Percentiles rank a stretch among this genome's conserved stretches.
Evolutionary conservation across 2,113 vertebrate species (phyloP).

Genomic region (Esox niger): DNA sequence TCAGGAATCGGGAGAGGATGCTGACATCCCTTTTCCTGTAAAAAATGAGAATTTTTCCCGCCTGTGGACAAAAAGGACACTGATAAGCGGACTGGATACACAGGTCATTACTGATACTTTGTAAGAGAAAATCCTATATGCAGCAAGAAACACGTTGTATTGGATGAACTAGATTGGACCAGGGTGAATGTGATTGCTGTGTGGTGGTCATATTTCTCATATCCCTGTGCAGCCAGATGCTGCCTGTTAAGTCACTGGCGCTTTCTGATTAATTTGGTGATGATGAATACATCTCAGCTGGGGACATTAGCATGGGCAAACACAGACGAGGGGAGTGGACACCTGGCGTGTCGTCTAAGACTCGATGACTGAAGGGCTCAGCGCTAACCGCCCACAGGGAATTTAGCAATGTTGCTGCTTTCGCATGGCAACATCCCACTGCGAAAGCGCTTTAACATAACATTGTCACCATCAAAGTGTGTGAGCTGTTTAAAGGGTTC

Average conservation of each 20-base stretch:
- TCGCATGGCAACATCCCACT: conserved; percentile 64
- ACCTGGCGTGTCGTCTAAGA: conserved; percentile 71
- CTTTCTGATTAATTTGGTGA: conserved; percentile 77
- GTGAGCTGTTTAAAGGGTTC: conserved; percentile 23
- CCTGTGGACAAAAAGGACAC: conserved; percentile 55
- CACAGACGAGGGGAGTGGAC: conserved; percentile 60
- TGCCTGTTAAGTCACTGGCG: conserved; percentile 49
- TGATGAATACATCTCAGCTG: conserved; percentile 76
- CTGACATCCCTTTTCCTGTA: conserved; percentile 62
- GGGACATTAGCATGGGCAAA: conserved; percentile 61
- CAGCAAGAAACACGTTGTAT: conserved; percentile 3
- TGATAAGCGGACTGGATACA: not conserved
- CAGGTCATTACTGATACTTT: conserved; percentile 10
- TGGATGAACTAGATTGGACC: conserved; percentile 45
- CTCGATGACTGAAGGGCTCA: conserved; percentile 71
- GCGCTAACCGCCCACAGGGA: conserved; percentile 61
- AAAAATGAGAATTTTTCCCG: conserved; percentile 76
- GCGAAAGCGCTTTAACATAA: conserved; percentile 47
- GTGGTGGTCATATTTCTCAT: conserved; percentile 58
- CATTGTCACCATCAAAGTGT: conserved; percentile 43
- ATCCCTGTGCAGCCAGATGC: conserved; percentile 58
- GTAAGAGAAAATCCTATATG: conserved; percentile 38
- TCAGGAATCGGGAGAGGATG: conserved; percentile 76
- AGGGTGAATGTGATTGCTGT: conserved; percentile 38
- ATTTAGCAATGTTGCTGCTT: conserved; percentile 65